Evolutionary conservation across 2,113 vertebrate genomes (phyloP).

Genomic region (Girardinichthys multiradiatus): DNA sequence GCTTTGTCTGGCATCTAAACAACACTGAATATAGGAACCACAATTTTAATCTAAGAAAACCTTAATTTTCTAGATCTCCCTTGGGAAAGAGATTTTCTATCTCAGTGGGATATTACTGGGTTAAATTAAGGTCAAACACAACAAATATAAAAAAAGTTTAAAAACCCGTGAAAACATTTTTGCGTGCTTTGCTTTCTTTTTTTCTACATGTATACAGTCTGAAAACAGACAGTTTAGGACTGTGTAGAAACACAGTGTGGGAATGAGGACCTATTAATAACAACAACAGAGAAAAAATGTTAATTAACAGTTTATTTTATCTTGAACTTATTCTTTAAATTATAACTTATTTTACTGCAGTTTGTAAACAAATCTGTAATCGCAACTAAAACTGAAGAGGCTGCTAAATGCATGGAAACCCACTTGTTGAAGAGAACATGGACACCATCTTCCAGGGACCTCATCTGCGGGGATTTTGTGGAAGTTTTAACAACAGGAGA

Average conservation of each 20-base stretch:
- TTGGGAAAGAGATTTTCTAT: too few relatives aligned
- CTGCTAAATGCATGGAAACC: conserved; percentile 36
- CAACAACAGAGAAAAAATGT: background rate
- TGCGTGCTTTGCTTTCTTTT: too few relatives aligned
- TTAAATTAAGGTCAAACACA: too few relatives aligned
- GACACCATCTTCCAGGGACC: conserved; percentile 12
- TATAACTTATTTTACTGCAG: conserved; percentile 19
- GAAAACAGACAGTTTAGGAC: too few relatives aligned
- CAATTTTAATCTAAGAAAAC: background rate
- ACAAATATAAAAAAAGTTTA: too few relatives aligned
- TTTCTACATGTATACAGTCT: too few relatives aligned
- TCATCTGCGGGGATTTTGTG: conserved; percentile 13
- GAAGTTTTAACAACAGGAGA: conserved; percentile 37
- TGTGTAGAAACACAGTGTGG: too few relatives aligned
- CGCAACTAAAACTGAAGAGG: conserved; percentile 30
- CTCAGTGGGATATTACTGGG: too few relatives aligned
- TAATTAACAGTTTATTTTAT: too few relatives aligned
- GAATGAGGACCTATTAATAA: background rate
- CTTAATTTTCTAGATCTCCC: background rate
- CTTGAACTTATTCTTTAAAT: conserved; percentile 4
- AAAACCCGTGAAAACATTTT: too few relatives aligned
- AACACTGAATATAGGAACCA: background rate
- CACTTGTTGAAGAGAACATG: conserved; percentile 18
- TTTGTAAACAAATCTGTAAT: conserved; percentile 60
- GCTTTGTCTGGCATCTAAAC: background rate